phyloP scores from a whole-genome alignment of 1,140 invertebrate species.

The Thereuonema tuberculata region DNA sequence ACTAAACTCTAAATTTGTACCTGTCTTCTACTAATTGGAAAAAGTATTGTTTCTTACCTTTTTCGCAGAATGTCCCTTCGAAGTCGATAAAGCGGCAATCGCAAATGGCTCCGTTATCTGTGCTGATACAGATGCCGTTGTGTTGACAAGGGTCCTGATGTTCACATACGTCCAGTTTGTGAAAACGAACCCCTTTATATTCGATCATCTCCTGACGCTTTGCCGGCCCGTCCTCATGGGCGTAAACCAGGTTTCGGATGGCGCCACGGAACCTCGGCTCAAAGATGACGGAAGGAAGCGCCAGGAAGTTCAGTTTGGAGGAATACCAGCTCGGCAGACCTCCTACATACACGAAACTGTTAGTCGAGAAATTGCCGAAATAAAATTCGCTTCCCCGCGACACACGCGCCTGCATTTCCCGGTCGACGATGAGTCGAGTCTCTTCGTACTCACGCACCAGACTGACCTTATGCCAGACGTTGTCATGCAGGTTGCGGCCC shows the following conservation, averaged over 20 bases:
- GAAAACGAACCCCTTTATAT: conserved; percentile 49
- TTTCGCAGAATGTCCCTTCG: conserved; percentile 82
- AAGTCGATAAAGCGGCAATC: conserved; percentile 81
- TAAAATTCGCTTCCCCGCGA: conserved; percentile 70
- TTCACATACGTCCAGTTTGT: conserved; percentile 60
- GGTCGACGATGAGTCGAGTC: conserved; percentile 67
- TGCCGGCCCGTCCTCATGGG: conserved; percentile 49
- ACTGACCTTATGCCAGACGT: conserved; percentile 78
- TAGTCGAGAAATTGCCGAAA: conserved; percentile 65
- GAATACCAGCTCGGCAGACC: conserved; percentile 81
- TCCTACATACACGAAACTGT: conserved; percentile 82
- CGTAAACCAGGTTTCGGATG: conserved; percentile 72
- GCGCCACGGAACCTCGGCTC: conserved; percentile 74
- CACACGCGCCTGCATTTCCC: conserved; percentile 48
- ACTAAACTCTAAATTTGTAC: no score
- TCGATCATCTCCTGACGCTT: conserved; percentile 52
- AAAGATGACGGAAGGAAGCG: conserved; percentile 75
- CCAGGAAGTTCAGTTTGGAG: conserved; percentile 61
- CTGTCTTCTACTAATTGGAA: not conserved
- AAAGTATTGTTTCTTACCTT: conserved; percentile 47
- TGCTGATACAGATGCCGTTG: conserved; percentile 84
- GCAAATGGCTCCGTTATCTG: conserved; percentile 81
- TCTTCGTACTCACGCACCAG: conserved; percentile 56
- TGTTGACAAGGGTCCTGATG: conserved; percentile 80
- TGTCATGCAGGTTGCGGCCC: conserved; percentile 69